Conservation (phyloP, 2,113 vertebrate species). For the Antechinus stuartii region DNA sequence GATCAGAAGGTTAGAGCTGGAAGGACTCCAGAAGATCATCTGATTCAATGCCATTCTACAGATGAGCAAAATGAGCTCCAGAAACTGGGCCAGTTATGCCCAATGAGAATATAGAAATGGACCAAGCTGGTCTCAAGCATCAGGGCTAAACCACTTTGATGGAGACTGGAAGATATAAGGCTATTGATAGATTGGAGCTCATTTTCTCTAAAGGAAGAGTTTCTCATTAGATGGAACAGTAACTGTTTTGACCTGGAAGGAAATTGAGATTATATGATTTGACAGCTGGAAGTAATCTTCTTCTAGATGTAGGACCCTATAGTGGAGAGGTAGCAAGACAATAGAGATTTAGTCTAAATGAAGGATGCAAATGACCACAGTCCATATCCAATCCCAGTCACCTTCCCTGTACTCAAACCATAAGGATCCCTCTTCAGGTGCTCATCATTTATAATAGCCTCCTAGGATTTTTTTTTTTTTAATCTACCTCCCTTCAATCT, state of each 20-base stretch:
- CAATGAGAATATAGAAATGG: neutral
- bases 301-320: neutral
- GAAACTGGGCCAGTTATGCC: neutral
- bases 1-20: neutral
- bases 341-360: neutral
- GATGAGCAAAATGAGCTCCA: neutral
- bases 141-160: neutral
- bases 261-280: neutral
- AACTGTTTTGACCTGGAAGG: neutral
- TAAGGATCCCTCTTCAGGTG: too few relatives aligned
- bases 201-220: neutral
- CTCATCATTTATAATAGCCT: too few relatives aligned
- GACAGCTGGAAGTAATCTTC: neutral
- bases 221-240: neutral
- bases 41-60: neutral
- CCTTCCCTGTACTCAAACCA: too few relatives aligned
- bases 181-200: neutral
- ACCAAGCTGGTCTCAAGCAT: neutral
- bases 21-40: neutral
- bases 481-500: too few relatives aligned
- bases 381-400: too few relatives aligned
- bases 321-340: neutral
- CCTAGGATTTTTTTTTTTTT: too few relatives aligned
- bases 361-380: neutral
- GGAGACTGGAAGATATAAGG: neutral